These are phyloP conservation scores for Drosophila setifemur DNA, from an alignment of 1,140 invertebrate species.

Conservation along the genomic window DNA sequence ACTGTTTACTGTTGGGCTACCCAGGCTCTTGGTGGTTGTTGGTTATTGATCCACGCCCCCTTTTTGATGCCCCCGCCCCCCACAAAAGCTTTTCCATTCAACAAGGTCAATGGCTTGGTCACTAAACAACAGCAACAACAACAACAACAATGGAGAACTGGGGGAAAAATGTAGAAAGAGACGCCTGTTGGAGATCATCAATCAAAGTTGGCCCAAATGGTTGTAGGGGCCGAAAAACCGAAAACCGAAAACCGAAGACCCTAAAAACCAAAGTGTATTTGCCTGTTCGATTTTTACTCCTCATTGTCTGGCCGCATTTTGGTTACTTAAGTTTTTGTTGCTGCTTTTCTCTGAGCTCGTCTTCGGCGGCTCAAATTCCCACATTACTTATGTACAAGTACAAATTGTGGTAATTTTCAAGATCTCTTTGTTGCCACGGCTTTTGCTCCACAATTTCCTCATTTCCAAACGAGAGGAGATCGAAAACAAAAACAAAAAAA, in stretches of 20 bases:
- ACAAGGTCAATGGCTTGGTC: constrained; percentile 75
- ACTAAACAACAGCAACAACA: constrained; percentile 23
- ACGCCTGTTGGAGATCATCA: constrained; percentile 59
- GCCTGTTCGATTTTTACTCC: constrained; percentile 64
- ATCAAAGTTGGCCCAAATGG: constrained; percentile 60
- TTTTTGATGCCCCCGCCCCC: not conserved
- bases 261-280: constrained; percentile 66
- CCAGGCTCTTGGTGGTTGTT: constrained; percentile 34
- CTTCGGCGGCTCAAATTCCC: constrained; percentile 55
- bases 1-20: constrained; percentile 13
- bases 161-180: constrained; percentile 1
- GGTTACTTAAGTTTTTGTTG: not conserved
- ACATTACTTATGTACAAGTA: constrained; percentile 81
- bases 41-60: constrained; percentile 46
- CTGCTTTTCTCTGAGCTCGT: not conserved
- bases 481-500: constrained; percentile 21
- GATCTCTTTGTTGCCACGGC: constrained; percentile 70
- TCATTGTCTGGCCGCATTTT: constrained; percentile 11
- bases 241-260: not conserved
- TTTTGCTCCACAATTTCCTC: constrained; percentile 72
- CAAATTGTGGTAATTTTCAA: constrained; percentile 80
- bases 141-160: too few relatives aligned
- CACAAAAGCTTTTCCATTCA: constrained; percentile 40
- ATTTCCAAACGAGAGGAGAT: constrained; percentile 59
- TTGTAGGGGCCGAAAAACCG: constrained; percentile 2